Evolutionary conservation across 2,888 invertebrate genomes (phyloP).

Genomic region (Clunio marinus): DNA sequence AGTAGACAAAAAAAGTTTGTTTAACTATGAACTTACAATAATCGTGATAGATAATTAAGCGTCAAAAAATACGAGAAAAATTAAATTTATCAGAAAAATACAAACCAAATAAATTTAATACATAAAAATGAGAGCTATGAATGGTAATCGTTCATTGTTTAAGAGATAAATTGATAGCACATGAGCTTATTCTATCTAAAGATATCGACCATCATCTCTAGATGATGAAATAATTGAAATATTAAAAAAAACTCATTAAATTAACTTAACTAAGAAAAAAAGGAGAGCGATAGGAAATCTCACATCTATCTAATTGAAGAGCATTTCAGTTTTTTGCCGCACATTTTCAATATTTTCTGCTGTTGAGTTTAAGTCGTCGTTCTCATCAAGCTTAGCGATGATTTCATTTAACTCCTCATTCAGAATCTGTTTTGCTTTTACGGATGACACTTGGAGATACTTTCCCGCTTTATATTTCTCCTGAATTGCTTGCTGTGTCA

Average conservation of each 20-base stretch:
- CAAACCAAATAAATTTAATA: too few relatives aligned
- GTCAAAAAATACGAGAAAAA: too few relatives aligned
- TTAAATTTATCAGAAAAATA: too few relatives aligned
- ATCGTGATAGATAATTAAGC: too few relatives aligned
- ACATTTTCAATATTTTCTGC: conserved; percentile 37
- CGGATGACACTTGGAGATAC: conserved; percentile 52
- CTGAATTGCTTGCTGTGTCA: conserved; percentile 77
- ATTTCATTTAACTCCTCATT: conserved; percentile 45
- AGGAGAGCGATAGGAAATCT: background rate
- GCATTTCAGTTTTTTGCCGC: conserved; percentile 34
- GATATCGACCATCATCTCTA: background rate
- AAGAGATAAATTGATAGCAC: too few relatives aligned
- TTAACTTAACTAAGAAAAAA: background rate
- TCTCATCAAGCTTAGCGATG: conserved; percentile 30
- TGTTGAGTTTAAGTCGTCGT: conserved; percentile 29
- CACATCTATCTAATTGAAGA: conserved; percentile 2
- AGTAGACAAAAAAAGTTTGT: too few relatives aligned
- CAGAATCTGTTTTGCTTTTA: conserved; percentile 45
- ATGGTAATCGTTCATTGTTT: too few relatives aligned
- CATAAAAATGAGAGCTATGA: too few relatives aligned
- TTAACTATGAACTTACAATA: too few relatives aligned
- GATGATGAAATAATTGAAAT: background rate
- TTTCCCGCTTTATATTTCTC: conserved; percentile 82
- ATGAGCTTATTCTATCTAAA: too few relatives aligned
- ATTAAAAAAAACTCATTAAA: background rate